A percentile compares a stretch with the other conserved stretches of the same genome.
These are phyloP conservation scores for Scyliorhinus canicula DNA, from an alignment of 2,797 vertebrate species.

Conservation along the genomic window DNA sequence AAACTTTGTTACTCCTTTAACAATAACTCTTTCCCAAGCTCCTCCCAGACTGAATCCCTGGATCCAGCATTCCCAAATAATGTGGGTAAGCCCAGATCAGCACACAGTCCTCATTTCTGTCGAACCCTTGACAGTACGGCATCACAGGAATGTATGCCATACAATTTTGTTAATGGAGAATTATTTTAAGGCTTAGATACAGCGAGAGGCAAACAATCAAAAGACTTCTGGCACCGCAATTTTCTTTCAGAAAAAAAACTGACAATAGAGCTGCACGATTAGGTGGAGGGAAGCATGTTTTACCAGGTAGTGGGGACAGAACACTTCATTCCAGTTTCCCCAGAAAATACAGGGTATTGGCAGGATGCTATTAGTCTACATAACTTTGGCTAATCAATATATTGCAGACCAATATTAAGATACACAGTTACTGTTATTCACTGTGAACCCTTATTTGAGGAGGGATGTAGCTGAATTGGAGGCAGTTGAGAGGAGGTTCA, in stretches of 20 bases:
- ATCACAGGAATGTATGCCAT: background rate
- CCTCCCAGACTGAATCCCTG: background rate
- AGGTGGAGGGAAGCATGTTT: background rate
- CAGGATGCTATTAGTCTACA: background rate
- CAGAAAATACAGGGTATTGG: background rate
- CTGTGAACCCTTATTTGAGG: no score
- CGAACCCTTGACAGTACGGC: background rate
- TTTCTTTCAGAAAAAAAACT: background rate
- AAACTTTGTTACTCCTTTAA: background rate
- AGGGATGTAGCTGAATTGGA: no score
- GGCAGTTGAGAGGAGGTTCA: no score
- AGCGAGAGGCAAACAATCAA: background rate
- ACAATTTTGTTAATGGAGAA: background rate
- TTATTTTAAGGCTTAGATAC: background rate
- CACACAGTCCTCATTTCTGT: background rate
- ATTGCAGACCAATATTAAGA: background rate
- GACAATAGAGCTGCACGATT: background rate
- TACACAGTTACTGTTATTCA: background rate
- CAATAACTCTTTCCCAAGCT: background rate
- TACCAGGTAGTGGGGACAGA: background rate
- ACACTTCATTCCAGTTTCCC: background rate
- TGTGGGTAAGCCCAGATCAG: background rate
- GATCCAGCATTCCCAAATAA: background rate
- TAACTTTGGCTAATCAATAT: background rate
- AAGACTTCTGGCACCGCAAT: no score